These are phyloP conservation scores for Amphipoea lucens DNA, from an alignment of 2,888 invertebrate genomes.

Conservation along the genomic window DNA sequence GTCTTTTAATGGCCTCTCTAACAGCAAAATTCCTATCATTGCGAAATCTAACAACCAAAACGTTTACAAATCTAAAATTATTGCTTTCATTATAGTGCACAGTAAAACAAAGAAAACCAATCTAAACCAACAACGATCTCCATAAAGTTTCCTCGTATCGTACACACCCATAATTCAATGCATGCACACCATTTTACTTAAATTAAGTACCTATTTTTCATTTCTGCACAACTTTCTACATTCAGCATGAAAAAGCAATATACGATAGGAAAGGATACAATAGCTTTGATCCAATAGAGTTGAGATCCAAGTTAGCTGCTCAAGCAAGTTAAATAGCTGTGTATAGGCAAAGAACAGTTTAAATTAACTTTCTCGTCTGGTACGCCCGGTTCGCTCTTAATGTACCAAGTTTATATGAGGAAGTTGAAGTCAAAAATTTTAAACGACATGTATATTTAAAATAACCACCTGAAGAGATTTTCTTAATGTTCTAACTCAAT, in stretches of 20 bases:
- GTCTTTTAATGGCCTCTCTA: neutral
- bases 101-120: constrained; percentile 50
- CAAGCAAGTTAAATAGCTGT: constrained; percentile 68
- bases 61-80: constrained; percentile 38
- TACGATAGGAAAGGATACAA: constrained; percentile 45
- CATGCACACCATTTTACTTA: constrained; percentile 41
- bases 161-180: constrained; percentile 45
- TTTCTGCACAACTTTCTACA: constrained; percentile 40
- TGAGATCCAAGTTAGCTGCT: constrained; percentile 43
- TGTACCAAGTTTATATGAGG: constrained; percentile 66
- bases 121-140: constrained; percentile 44
- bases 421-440: constrained; percentile 55
- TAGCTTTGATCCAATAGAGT: constrained; percentile 42
- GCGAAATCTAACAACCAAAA: neutral
- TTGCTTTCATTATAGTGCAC: constrained; percentile 20
- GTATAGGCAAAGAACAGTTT: constrained; percentile 65
- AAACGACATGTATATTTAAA: constrained; percentile 52
- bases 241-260: constrained; percentile 38
- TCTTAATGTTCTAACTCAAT: constrained; percentile 46
- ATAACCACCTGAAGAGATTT: constrained; percentile 46
- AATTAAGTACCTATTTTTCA: constrained; percentile 53
- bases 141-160: constrained; percentile 40
- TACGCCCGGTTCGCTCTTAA: constrained; percentile 55
- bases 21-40: neutral
- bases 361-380: constrained; percentile 73